Evolutionary conservation across 2,113 vertebrate genomes (phyloP), one percentile per base, ranked within the genome.

Genomic region (Podilymbus podiceps): DNA sequence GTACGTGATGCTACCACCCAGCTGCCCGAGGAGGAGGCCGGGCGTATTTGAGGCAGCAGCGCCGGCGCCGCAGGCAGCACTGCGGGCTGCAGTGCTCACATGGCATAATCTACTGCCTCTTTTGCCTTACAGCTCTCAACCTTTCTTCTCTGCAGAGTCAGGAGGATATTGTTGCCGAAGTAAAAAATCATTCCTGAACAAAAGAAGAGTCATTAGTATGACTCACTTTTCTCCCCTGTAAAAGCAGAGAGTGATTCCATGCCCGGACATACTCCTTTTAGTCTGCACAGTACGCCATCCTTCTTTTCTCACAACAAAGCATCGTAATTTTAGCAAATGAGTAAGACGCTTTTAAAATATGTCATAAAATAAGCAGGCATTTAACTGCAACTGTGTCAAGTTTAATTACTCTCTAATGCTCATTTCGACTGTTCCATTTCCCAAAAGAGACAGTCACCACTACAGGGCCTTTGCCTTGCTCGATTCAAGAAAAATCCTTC

Each of bases 361-460:
- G 6, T 11, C 42, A 78, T 72, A 75, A 68, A 84, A 92, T n/a
- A 1, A 90, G 25, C 8, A 73, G 30, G 28, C 25, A 78, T 24
- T 76, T 73, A 85, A 82, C 28, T 69, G 38, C 62, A 82, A 74
- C 30, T 16, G 38, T 66, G 31, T 46, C 28, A 35, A 30, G 11
- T 69, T 88, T 91, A 92, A 82, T 83, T 91, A 84, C 33, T 84
- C 63, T n/a, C 46, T 79, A 92, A 92, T 63, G 16, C 11, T 84
- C n/a, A 71, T 73, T 91, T 23, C 42, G 8, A 74, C 23, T 17
- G 7, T 22, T 85, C 22, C 4, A 7, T 77, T 92, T 94, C 53
- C 50, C 42, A 66, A 53, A 75, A 82, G 60, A 74, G 31, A 11
- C 30, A 46, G 73, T 75, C 76, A 81, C 12, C 25, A 17, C 30